phyloP scores from a whole-genome alignment of 2,113 vertebrate genomes.

The Corvus cornix region DNA sequence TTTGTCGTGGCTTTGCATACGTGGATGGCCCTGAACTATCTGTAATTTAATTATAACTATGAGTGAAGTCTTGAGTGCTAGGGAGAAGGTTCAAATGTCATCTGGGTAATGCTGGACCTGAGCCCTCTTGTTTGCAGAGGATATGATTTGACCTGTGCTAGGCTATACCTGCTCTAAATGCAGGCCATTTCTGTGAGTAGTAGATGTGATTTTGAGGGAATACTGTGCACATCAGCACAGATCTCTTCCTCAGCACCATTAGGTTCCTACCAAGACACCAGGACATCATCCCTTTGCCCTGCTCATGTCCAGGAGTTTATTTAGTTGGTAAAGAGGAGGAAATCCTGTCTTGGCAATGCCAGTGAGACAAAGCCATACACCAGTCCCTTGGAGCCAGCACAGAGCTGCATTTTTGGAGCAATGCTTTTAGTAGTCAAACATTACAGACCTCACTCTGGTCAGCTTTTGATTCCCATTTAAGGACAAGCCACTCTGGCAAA shows the following conservation, averaged over 20 bases:
- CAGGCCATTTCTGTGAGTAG: background rate
- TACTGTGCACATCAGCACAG: too few species aligned
- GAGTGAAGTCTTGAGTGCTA: background rate
- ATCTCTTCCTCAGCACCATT: rapidly evolving
- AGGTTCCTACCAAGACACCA: background rate
- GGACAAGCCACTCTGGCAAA: slow-evolving; percentile 14
- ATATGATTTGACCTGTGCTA: rapidly evolving
- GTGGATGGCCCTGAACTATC: background rate
- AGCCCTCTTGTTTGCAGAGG: background rate
- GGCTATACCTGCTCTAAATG: background rate
- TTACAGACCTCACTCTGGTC: background rate
- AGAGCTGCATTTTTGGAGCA: background rate
- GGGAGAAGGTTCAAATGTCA: background rate
- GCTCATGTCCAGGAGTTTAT: background rate
- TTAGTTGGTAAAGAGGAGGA: rapidly evolving
- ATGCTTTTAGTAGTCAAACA: slow-evolving; percentile 53
- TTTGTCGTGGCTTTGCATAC: background rate
- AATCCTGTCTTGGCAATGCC: background rate
- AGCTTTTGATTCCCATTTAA: background rate
- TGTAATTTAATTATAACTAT: background rate
- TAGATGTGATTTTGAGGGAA: background rate
- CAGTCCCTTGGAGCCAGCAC: background rate
- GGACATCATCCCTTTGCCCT: background rate
- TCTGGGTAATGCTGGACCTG: background rate
- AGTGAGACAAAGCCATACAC: background rate